Conservation (phyloP, 2,797 vertebrate genomes). For the Sardinella longiceps region DNA sequence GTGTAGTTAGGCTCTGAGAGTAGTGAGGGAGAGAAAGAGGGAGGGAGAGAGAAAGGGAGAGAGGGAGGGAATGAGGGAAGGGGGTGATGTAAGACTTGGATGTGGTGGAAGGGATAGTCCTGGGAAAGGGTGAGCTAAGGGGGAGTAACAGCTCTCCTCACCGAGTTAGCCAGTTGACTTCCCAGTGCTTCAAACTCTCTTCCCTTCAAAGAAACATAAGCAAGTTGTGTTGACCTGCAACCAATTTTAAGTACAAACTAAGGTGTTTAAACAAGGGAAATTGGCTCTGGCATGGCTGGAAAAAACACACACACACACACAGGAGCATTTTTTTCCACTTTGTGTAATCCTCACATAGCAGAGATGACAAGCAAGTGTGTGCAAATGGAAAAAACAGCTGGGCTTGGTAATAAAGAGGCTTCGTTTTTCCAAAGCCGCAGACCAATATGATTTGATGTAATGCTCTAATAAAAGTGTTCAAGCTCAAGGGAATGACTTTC, state of each 20-base stretch:
- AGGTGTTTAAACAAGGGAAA: slow-evolving; percentile 46
- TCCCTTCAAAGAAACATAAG: slow-evolving; percentile 78
- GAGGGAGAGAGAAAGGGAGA: background rate
- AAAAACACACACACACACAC: slow-evolving; percentile 41
- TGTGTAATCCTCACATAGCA: slow-evolving; percentile 41
- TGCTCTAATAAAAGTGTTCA: slow-evolving; percentile 40
- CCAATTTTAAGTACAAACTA: slow-evolving; percentile 49
- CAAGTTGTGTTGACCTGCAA: slow-evolving; percentile 63
- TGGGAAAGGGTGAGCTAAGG: slow-evolving; percentile 12
- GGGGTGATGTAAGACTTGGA: slow-evolving; percentile 23
- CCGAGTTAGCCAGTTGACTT: slow-evolving; percentile 82
- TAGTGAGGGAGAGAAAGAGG: background rate
- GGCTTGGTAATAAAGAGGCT: slow-evolving; percentile 43
- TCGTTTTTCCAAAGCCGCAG: slow-evolving; percentile 50
- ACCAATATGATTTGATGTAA: slow-evolving; percentile 51
- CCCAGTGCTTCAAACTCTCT: slow-evolving; percentile 82
- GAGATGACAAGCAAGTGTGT: slow-evolving; percentile 48
- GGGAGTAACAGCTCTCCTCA: slow-evolving; percentile 67
- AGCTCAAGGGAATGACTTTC: slow-evolving; percentile 36
- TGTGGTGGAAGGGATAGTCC: background rate
- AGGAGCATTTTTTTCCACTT: slow-evolving; percentile 27
- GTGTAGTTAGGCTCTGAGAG: slow-evolving; percentile 27
- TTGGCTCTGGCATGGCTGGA: slow-evolving; percentile 45
- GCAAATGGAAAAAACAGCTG: slow-evolving; percentile 56
- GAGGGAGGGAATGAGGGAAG: background rate